Percentiles rank a stretch among this genome's conserved stretches.
These are phyloP conservation scores for Austrofundulus limnaeus DNA, from an alignment of 2,113 vertebrate species.

Conservation along the genomic window DNA sequence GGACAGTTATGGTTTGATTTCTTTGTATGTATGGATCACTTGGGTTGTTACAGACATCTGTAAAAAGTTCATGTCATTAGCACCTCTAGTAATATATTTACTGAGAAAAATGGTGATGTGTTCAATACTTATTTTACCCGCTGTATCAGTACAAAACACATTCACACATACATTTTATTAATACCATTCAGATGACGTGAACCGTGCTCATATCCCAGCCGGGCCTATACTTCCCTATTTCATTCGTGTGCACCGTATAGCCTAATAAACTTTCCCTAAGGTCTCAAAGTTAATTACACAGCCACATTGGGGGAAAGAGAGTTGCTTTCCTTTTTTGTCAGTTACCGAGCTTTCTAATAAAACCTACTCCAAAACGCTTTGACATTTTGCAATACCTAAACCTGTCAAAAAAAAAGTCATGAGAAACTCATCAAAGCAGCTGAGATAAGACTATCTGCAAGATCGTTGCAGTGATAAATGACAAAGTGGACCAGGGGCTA, in stretches of 20 bases:
- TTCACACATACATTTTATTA: slow-evolving; percentile 63
- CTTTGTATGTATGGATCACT: too few relatives aligned
- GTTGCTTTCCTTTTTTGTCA: slow-evolving; percentile 15
- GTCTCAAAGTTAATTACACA: slow-evolving; percentile 19
- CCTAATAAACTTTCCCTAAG: slow-evolving; percentile 45
- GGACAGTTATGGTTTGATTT: too few relatives aligned
- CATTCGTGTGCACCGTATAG: slow-evolving; percentile 48
- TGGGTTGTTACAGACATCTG: too few relatives aligned
- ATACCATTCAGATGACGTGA: slow-evolving; percentile 66
- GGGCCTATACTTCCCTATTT: slow-evolving; percentile 45
- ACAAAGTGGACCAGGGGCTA: slow-evolving; percentile 8
- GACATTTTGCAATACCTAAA: slow-evolving; percentile 43
- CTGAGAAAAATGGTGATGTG: too few relatives aligned
- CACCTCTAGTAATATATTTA: too few relatives aligned
- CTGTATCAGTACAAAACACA: slow-evolving; percentile 48
- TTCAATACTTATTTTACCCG: too few relatives aligned
- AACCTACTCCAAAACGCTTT: not conserved
- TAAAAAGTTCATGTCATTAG: too few relatives aligned
- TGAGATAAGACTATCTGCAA: slow-evolving; percentile 49
- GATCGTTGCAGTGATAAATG: slow-evolving; percentile 50
- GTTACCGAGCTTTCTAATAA: not conserved
- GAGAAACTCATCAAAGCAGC: slow-evolving; percentile 21
- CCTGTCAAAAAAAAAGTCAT: slow-evolving; percentile 23
- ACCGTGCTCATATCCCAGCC: slow-evolving; percentile 57
- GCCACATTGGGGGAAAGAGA: slow-evolving; percentile 27